A percentile compares a stretch with the other conserved stretches of the same genome.
Evolutionary conservation across 2,888 invertebrate species (phyloP).

Genomic region (Dicycla oo): DNA sequence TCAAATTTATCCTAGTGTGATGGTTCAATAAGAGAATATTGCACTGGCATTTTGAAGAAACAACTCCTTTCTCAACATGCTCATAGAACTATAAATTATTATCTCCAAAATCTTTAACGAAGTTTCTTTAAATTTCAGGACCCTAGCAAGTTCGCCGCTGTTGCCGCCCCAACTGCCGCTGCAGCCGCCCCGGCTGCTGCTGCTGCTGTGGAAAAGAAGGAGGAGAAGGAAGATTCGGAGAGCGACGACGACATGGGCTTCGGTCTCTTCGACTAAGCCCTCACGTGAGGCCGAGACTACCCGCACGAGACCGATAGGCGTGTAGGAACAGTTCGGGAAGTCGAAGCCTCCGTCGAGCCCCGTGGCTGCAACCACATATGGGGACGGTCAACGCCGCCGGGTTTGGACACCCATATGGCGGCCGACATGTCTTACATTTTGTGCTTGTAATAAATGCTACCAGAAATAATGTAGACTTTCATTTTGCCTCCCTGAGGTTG

Average conservation of each 20-base stretch:
- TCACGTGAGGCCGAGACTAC: slow-evolving; percentile 39
- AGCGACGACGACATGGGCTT: slow-evolving; percentile 99
- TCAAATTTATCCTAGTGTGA: slow-evolving; percentile 85
- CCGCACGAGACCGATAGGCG: slow-evolving; percentile 63
- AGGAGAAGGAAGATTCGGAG: slow-evolving; percentile 95
- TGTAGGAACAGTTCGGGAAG: slow-evolving; percentile 59
- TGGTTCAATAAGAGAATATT: slow-evolving; percentile 68
- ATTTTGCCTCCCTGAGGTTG: slow-evolving; percentile 5
- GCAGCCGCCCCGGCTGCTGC: slow-evolving; percentile 92
- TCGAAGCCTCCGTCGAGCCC: slow-evolving; percentile 59
- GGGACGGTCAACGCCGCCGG: slow-evolving; percentile 82
- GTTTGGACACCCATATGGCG: slow-evolving; percentile 86
- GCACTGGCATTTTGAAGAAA: slow-evolving; percentile 85
- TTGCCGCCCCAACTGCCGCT: slow-evolving; percentile 91
- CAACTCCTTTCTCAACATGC: slow-evolving; percentile 52
- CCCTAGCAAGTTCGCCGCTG: slow-evolving; percentile 96
- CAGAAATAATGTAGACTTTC: slow-evolving; percentile 58
- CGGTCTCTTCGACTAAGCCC: slow-evolving; percentile 96
- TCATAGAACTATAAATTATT: slow-evolving; percentile 59
- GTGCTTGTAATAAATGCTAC: slow-evolving; percentile 81
- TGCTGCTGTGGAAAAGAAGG: slow-evolving; percentile 93
- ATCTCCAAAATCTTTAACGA: slow-evolving; percentile 18
- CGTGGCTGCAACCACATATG: slow-evolving; percentile 68
- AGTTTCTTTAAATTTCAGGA: slow-evolving; percentile 90
- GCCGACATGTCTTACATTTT: slow-evolving; percentile 71